Conservation (phyloP, 2,797 vertebrate genomes). For the Triplophysa bombifrons region DNA sequence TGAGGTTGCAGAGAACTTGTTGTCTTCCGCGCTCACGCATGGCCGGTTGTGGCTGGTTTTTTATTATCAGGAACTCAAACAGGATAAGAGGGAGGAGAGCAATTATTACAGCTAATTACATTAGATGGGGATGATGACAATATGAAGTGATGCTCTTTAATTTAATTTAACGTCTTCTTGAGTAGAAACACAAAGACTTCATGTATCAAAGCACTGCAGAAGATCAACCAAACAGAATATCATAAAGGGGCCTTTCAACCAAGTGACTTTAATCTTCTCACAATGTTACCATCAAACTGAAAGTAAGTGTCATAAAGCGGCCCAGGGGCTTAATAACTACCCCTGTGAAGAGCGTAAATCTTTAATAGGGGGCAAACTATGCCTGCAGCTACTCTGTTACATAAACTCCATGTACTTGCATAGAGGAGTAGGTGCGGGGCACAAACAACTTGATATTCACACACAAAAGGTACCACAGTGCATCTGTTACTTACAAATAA, state of each 20-base stretch:
- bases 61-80: constrained; percentile 5
- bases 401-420: constrained; percentile 26
- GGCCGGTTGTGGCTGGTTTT: background rate
- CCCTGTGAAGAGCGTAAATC: constrained; percentile 69
- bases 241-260: constrained; percentile 70
- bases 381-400: constrained; percentile 50
- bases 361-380: constrained; percentile 73
- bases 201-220: constrained; percentile 52
- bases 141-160: background rate
- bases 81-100: constrained; percentile 23
- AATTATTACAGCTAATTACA: constrained; percentile 25
- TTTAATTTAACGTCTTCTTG: background rate
- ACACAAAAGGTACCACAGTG: constrained; percentile 35
- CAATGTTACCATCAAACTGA: constrained; percentile 74
- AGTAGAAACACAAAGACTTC: constrained; percentile 43
- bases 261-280: constrained; percentile 74
- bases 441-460: constrained; percentile 16
- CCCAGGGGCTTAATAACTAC: constrained; percentile 70
- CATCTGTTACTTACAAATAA: constrained; percentile 59
- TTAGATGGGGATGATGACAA: constrained; percentile 14
- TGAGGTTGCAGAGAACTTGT: constrained; percentile 4
- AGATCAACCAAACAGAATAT: constrained; percentile 73
- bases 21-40: background rate
- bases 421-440: background rate
- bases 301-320: constrained; percentile 68